A percentile compares a stretch with the other conserved stretches of the same genome.
Conservation (phyloP, 2,888 invertebrate species). For the Drosophila silvestris region DNA sequence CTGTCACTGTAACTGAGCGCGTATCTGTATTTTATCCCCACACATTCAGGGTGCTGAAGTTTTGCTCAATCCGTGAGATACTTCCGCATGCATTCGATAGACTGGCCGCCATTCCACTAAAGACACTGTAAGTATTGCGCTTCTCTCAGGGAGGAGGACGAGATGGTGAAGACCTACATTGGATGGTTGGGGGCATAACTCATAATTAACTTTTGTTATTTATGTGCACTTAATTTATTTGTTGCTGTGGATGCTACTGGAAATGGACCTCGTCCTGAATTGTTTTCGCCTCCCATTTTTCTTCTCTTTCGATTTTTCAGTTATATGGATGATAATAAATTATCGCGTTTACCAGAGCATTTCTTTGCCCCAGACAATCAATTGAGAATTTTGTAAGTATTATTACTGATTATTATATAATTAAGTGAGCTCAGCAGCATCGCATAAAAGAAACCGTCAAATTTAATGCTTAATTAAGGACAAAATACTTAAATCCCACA, state of each 20-base stretch:
- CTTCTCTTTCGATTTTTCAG: conserved; percentile 71
- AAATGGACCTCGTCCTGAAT: conserved; percentile 32
- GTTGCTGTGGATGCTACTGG: conserved; percentile 12
- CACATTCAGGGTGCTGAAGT: conserved; percentile 84
- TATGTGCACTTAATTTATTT: conserved; percentile 72
- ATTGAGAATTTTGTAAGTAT: conserved; percentile 85
- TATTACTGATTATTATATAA: conserved; percentile 18
- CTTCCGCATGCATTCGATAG: conserved; percentile 82
- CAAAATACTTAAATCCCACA: neutral
- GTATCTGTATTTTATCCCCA: neutral
- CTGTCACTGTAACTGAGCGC: conserved; percentile 11
- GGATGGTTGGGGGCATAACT: conserved; percentile 50
- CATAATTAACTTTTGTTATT: conserved; percentile 72
- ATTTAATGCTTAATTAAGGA: conserved; percentile 1
- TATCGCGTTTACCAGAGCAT: conserved; percentile 83
- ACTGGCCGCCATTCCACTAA: conserved; percentile 81
- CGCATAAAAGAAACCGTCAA: conserved; percentile 5
- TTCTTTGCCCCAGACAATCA: conserved; percentile 84
- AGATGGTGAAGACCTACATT: neutral
- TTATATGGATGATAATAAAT: conserved; percentile 86
- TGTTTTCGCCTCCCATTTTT: neutral
- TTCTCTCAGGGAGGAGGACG: neutral
- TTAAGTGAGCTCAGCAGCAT: conserved; percentile 7
- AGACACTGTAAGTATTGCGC: conserved; percentile 76
- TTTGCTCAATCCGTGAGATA: conserved; percentile 84